Evolutionary conservation across 2,797 vertebrate species (phyloP).

Genomic region (Vipera ursinii): DNA sequence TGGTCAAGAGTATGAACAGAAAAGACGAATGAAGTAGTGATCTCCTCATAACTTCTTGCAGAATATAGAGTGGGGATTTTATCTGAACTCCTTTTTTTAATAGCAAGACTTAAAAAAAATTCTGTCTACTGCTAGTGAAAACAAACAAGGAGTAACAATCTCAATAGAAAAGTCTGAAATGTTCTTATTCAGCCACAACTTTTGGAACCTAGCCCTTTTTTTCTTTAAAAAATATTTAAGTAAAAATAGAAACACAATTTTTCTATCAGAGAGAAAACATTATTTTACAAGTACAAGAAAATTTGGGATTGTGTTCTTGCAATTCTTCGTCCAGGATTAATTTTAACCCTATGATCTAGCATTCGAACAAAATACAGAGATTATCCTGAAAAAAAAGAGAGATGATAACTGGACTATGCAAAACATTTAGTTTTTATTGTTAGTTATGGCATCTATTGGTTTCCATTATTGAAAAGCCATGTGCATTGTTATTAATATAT

Average conservation of each 20-base stretch:
- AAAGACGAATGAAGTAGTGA: background rate
- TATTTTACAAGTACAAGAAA: background rate
- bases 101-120: background rate
- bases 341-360: background rate
- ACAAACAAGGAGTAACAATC: background rate
- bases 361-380: background rate
- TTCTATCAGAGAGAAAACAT: background rate
- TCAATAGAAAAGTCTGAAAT: background rate
- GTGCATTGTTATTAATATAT: background rate
- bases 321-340: background rate
- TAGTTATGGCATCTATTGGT: background rate
- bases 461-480: background rate
- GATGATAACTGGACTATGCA: background rate
- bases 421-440: background rate
- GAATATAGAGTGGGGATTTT: background rate
- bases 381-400: background rate
- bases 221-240: background rate
- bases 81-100: background rate
- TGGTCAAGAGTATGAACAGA: background rate
- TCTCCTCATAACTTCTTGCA: background rate
- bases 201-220: background rate
- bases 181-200: too few species aligned
- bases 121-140: background rate
- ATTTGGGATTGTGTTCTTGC: background rate
- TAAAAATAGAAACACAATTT: background rate